A percentile compares a stretch with the other conserved stretches of the same genome.
phyloP scores from a whole-genome alignment of 1,140 invertebrate species.

The Bombyx mandarina region DNA sequence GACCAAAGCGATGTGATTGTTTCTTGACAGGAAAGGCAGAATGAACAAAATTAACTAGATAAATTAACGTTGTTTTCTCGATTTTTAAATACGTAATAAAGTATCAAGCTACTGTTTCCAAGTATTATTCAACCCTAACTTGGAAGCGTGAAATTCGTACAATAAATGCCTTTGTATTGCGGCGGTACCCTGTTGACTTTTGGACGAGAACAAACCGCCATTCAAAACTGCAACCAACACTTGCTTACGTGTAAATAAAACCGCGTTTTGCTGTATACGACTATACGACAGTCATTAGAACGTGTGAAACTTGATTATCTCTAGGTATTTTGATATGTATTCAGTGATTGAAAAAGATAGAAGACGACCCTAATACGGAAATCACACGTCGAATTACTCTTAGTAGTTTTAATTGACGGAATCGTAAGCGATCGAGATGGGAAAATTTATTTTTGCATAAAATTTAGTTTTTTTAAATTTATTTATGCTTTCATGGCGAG shows the following conservation, averaged over 20 bases:
- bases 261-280: background rate
- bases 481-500: too few species aligned
- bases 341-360: too few species aligned
- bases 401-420: too few species aligned
- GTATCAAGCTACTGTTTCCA: constrained; percentile 25
- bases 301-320: background rate
- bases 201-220: constrained; percentile 30
- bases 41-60: too few species aligned
- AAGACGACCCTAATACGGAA: too few species aligned
- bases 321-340: background rate
- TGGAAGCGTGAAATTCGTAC: constrained; percentile 62
- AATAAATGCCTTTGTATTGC: constrained; percentile 63
- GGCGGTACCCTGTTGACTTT: constrained; percentile 57
- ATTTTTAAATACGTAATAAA: constrained; percentile 12
- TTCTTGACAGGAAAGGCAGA: too few species aligned
- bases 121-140: constrained; percentile 34
- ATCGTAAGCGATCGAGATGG: too few species aligned
- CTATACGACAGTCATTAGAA: background rate
- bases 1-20: too few species aligned
- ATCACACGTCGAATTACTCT: too few species aligned
- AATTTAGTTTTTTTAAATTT: too few species aligned
- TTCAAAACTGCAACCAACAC: constrained; percentile 26
- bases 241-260: background rate
- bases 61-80: too few species aligned
- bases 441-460: too few species aligned